Base-by-base conservation (phyloP, 1,140 invertebrate species). In the Apocrypta bakeri region DNA sequence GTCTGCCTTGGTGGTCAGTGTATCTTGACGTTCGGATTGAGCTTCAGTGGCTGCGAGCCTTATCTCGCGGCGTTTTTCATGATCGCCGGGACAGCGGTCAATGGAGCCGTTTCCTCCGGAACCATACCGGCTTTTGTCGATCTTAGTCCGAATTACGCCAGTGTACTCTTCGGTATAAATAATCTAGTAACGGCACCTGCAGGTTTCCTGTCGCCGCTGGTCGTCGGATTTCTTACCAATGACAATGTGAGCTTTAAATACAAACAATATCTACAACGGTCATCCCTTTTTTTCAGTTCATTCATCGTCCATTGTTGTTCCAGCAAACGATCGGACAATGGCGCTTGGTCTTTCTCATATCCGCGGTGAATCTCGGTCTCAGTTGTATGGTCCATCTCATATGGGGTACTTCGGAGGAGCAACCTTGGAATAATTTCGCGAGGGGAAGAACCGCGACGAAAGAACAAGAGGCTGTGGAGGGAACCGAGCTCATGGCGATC, bases 321-420 rank as follows among this genome's bases (percentile, higher is more conserved):
- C n/a, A 96, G 95, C 94, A 95, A 95, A 95, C 94, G 0, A 92
- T 94, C 33, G 91, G 91, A 1, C 94, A 95, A 83, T 96, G 95
- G 95, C 93, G 94, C 84, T 90, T 94, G 82, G 94, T 95, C 0
- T 95, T 94, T 84, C 86, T 94, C 25, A 93, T 96, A 4, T 90
- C 93, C 0, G 91, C 94, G 3, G 85, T 84, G 0, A 93, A 94
- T 88, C 85, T 95, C 0, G 87, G 93, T 2, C 81, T 90, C n/a
- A 92, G 93, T 31, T 93, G 94, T 25, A 81, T 94, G 1, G 74
- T 93, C 6, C 95, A 94, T 56, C 84, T 93, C 0, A 72, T 94
- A 0, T 94, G 94, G 84, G 93, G 93, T 7, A 93, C 93, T 33
- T 94, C 95, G 0, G 92, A 93, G 42, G 86, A 95, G 17, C 94